A percentile compares a stretch with the other conserved stretches of the same genome.
These are phyloP conservation scores for Misgurnus anguillicaudatus DNA, from an alignment of 2,113 vertebrate species.

Conservation along the genomic window DNA sequence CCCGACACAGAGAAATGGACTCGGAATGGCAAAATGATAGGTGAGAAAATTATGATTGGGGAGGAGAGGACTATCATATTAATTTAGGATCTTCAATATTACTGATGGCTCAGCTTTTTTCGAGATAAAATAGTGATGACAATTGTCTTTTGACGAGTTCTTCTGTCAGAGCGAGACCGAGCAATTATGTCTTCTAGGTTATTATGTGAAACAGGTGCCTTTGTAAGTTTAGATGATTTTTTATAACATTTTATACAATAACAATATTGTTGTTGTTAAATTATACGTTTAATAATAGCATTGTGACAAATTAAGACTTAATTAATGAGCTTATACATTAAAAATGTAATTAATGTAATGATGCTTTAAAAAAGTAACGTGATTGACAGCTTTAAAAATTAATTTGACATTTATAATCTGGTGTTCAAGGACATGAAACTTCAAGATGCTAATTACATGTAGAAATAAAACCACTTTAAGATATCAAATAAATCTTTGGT, in stretches of 20 bases:
- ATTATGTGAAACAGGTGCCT: neutral
- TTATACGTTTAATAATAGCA: too few species aligned
- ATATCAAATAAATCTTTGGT: too few species aligned
- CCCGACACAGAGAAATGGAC: conserved; percentile 56
- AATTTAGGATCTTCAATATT: conserved; percentile 69
- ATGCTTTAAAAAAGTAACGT: too few species aligned
- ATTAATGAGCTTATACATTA: too few species aligned
- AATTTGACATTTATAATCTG: too few species aligned
- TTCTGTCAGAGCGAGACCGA: conserved; percentile 47
- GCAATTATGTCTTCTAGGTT: conserved; percentile 39
- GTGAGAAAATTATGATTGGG: conserved; percentile 72
- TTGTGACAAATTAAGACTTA: too few species aligned
- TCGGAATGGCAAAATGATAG: conserved; percentile 65
- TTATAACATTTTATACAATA: neutral
- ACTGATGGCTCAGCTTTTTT: conserved; percentile 76
- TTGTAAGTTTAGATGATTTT: conserved; percentile 2
- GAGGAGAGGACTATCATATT: conserved; percentile 65
- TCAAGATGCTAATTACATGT: too few species aligned
- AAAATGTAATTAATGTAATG: too few species aligned
- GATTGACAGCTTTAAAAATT: too few species aligned
- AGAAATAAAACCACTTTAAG: too few species aligned
- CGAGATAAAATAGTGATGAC: conserved; percentile 81
- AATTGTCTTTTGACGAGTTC: conserved; percentile 69
- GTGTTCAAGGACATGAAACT: too few species aligned
- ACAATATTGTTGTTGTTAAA: too few species aligned